Percentiles rank a stretch among this genome's conserved stretches.
Conservation (phyloP, 2,888 invertebrate species). For the Agrotis exclamationis region DNA sequence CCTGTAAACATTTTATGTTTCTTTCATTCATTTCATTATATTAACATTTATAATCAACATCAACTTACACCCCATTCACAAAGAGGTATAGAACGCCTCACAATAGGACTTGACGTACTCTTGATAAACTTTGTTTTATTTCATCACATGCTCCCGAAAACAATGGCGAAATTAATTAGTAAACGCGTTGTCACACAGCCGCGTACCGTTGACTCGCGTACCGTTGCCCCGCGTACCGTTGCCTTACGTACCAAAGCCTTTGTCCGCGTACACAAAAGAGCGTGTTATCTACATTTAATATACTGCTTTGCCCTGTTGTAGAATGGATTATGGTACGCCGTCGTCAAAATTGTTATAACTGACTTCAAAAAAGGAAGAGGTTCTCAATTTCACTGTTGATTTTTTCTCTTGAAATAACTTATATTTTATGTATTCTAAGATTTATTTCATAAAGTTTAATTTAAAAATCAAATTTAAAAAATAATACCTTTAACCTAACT, state of each 20-base stretch:
- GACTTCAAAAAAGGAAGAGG: no score
- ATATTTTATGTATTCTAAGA: no score
- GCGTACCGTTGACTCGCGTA: conserved; percentile 46
- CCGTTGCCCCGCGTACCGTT: conserved; percentile 13
- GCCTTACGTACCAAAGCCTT: conserved; percentile 36
- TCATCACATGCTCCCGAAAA: conserved; percentile 42
- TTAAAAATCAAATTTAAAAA: background rate
- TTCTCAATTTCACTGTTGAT: no score
- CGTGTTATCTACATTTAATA: conserved; percentile 54
- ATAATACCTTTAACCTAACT: background rate
- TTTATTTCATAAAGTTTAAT: background rate
- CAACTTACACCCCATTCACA: background rate
- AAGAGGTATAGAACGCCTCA: conserved; percentile 17
- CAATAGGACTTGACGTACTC: conserved; percentile 30
- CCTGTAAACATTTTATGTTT: no score
- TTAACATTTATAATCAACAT: background rate
- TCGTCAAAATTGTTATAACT: conserved; percentile 13
- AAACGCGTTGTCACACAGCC: conserved; percentile 59
- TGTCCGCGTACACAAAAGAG: conserved; percentile 56
- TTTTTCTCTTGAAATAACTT: no score
- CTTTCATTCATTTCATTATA: no score
- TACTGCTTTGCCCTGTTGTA: conserved; percentile 49
- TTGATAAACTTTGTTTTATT: conserved; percentile 50
- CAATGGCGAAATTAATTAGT: conserved; percentile 67
- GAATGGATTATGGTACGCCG: conserved; percentile 43